A percentile compares a stretch with the other conserved stretches of the same genome.
Evolutionary conservation across 2,888 invertebrate genomes (phyloP).

Genomic region (Isotomurus palustris): DNA sequence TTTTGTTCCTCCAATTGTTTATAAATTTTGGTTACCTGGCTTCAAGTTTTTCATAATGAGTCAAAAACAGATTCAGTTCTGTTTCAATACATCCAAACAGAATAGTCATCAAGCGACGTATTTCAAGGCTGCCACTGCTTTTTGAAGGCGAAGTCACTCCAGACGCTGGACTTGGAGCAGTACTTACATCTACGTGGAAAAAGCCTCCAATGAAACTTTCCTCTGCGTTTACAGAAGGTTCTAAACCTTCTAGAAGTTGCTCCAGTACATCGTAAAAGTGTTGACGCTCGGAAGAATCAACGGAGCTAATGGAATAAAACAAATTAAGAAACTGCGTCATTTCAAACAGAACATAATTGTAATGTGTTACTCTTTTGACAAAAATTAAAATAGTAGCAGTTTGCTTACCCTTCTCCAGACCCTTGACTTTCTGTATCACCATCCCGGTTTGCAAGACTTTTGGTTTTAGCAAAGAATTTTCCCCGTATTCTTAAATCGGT

Average conservation of each 20-base stretch:
- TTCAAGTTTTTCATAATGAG: constrained; percentile 79
- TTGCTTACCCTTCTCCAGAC: constrained; percentile 43
- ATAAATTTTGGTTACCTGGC: constrained; percentile 69
- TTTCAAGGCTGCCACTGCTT: constrained; percentile 58
- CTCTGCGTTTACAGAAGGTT: constrained; percentile 44
- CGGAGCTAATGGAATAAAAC: constrained; percentile 29
- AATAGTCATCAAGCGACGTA: constrained; percentile 78
- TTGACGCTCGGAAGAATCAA: constrained; percentile 46
- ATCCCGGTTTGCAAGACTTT: constrained; percentile 44
- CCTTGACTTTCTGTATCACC: constrained; percentile 46
- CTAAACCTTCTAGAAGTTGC: constrained; percentile 65
- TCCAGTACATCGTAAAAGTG: constrained; percentile 66
- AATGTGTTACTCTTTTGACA: constrained; percentile 4
- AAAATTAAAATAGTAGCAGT: not conserved
- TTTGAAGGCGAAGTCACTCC: constrained; percentile 38
- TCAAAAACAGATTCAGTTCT: constrained; percentile 79
- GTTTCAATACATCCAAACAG: constrained; percentile 83
- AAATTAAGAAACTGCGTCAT: not conserved
- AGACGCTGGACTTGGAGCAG: constrained; percentile 29
- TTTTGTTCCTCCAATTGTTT: not conserved
- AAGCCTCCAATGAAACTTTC: constrained; percentile 43
- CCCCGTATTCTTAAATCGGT: constrained; percentile 42
- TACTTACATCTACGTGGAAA: constrained; percentile 39
- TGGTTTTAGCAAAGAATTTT: constrained; percentile 44
- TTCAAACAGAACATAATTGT: not conserved